Conservation (phyloP, 2,888 invertebrate genomes). For the Hyppa rectilinea region DNA sequence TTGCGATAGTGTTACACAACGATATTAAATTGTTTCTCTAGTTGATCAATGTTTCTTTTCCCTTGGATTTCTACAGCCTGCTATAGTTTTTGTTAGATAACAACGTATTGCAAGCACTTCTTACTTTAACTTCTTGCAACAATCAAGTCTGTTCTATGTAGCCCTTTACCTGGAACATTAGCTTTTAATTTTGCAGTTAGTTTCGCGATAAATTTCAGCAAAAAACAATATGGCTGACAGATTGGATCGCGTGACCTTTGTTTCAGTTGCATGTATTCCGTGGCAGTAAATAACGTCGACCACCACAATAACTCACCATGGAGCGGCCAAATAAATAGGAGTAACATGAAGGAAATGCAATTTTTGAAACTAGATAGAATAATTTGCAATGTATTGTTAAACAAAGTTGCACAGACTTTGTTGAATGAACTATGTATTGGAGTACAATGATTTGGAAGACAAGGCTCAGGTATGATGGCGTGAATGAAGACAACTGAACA, state of each 20-base stretch:
- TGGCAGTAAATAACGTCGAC: constrained; percentile 42
- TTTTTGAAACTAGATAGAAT: constrained; percentile 15
- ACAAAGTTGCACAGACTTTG: background rate
- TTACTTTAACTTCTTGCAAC: background rate
- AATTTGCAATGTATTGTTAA: constrained; percentile 3
- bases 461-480: background rate
- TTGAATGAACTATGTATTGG: background rate
- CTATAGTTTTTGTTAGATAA: background rate
- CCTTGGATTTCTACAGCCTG: background rate
- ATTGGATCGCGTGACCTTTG: constrained; percentile 56
- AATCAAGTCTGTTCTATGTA: background rate
- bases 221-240: constrained; percentile 55
- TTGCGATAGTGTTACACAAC: background rate
- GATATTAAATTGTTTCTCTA: background rate
- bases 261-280: constrained; percentile 46
- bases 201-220: constrained; percentile 35
- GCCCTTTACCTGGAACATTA: constrained; percentile 7
- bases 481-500: background rate
- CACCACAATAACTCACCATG: constrained; percentile 40
- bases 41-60: too few species aligned
- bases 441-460: background rate
- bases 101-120: background rate
- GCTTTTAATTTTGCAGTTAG: constrained; percentile 23
- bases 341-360: constrained; percentile 21
- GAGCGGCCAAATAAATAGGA: constrained; percentile 21